A percentile compares a stretch with the other conserved stretches of the same genome.
phyloP scores from a whole-genome alignment of 37 sponge, comb jelly and placozoan species.

The Agelas oroides region DNA sequence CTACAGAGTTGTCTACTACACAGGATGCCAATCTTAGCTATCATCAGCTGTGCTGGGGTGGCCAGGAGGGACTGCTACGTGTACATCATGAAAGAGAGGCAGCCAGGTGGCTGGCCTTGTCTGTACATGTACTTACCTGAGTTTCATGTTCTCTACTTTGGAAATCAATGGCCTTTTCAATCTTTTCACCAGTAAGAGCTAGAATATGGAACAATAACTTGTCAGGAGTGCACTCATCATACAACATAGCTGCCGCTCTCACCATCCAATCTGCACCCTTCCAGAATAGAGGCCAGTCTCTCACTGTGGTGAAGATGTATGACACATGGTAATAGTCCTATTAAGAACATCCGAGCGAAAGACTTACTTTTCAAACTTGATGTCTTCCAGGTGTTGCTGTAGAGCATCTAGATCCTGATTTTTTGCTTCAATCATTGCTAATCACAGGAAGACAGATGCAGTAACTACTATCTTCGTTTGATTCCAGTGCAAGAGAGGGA shows the following conservation, averaged over 20 bases:
- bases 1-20: too few species aligned
- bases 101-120: too few species aligned
- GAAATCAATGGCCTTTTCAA: neutral
- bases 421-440: neutral
- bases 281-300: slow-evolving; percentile 30
- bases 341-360: neutral
- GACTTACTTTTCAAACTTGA: slow-evolving; percentile 43
- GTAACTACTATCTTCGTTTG: too few species aligned
- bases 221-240: neutral
- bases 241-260: neutral
- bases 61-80: too few species aligned
- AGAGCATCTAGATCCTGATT: slow-evolving; percentile 17
- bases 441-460: too few species aligned
- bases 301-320: slow-evolving; percentile 14
- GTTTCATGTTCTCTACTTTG: neutral
- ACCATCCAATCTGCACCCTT: slow-evolving; percentile 33
- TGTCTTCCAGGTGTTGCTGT: slow-evolving; percentile 11
- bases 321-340: neutral
- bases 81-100: too few species aligned
- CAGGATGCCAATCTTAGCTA: too few species aligned
- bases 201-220: neutral
- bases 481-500: too few species aligned
- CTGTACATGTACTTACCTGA: too few species aligned
- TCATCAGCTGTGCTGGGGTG: too few species aligned
- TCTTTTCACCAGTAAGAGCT: slow-evolving; percentile 31